Conservation (phyloP, 2,113 vertebrate genomes). For the Dicrurus megarhynchus region DNA sequence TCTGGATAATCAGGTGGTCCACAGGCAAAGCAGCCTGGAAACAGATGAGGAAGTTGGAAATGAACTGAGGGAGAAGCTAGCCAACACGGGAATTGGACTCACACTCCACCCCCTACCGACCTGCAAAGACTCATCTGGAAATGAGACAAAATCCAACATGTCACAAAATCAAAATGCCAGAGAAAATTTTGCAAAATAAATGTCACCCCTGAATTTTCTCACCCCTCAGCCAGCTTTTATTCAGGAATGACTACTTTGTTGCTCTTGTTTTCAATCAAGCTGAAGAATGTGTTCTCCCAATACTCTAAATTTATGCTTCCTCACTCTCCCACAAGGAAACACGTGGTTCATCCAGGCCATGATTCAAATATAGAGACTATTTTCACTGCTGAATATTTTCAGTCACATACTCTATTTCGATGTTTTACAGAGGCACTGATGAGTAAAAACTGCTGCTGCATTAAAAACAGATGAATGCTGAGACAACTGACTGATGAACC, state of each 20-base stretch:
- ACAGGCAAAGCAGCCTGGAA: not conserved
- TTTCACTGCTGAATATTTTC: not conserved
- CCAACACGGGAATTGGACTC: not conserved
- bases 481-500: not conserved
- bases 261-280: not conserved
- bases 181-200: not conserved
- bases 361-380: not conserved
- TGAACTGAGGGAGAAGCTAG: not conserved
- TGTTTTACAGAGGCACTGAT: not conserved
- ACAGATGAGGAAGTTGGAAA: not conserved
- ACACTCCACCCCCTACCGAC: not conserved
- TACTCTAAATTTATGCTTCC: not conserved
- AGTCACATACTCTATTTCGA: not conserved
- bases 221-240: not conserved
- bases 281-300: not conserved
- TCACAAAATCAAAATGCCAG: not conserved
- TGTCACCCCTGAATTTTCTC: not conserved
- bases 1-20: not conserved
- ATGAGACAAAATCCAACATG: fast-evolving
- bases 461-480: not conserved
- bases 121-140: not conserved
- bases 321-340: not conserved
- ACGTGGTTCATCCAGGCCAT: not conserved
- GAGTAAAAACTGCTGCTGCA: not conserved
- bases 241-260: not conserved